These are phyloP conservation scores for Disparrhopalites patrizii DNA, from an alignment of 2,888 invertebrate genomes.

Conservation along the genomic window DNA sequence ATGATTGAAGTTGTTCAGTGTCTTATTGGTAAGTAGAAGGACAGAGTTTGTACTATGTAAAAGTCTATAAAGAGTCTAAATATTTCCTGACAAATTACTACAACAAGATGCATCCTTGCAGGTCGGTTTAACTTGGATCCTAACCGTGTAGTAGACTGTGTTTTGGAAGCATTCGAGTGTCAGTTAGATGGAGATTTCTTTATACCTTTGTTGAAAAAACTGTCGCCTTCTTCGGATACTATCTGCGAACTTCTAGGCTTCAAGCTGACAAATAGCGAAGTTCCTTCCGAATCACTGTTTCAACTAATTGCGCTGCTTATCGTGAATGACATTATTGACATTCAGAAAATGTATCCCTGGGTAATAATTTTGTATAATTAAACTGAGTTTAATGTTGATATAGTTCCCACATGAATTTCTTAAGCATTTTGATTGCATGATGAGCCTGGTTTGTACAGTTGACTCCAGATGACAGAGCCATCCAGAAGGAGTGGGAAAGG, in stretches of 20 bases:
- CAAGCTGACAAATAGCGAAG: conserved; percentile 61
- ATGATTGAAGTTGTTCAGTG: conserved; percentile 87
- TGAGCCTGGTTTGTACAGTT: conserved; percentile 57
- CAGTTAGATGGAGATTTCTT: conserved; percentile 75
- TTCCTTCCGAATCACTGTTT: conserved; percentile 66
- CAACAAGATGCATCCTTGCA: too few species aligned
- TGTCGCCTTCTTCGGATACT: conserved; percentile 81
- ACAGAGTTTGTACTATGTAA: neutral
- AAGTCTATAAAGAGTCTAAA: neutral
- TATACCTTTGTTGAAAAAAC: conserved; percentile 77
- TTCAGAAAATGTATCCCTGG: conserved; percentile 89
- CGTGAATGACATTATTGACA: conserved; percentile 76
- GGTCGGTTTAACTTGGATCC: conserved; percentile 99
- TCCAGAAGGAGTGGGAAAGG: conserved; percentile 75
- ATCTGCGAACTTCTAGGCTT: conserved; percentile 93
- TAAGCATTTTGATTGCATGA: neutral
- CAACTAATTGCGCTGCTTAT: conserved; percentile 83
- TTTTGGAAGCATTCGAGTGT: conserved; percentile 93
- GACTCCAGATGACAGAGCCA: conserved; percentile 76
- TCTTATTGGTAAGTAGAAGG: conserved; percentile 67
- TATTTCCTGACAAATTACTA: conserved; percentile 24
- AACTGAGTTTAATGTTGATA: neutral
- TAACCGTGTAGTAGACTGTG: conserved; percentile 91
- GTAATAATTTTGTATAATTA: conserved; percentile 53
- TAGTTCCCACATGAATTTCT: neutral